Evolutionary conservation across 2,888 invertebrate genomes (phyloP).

Genomic region (Luperina nickerlii): DNA sequence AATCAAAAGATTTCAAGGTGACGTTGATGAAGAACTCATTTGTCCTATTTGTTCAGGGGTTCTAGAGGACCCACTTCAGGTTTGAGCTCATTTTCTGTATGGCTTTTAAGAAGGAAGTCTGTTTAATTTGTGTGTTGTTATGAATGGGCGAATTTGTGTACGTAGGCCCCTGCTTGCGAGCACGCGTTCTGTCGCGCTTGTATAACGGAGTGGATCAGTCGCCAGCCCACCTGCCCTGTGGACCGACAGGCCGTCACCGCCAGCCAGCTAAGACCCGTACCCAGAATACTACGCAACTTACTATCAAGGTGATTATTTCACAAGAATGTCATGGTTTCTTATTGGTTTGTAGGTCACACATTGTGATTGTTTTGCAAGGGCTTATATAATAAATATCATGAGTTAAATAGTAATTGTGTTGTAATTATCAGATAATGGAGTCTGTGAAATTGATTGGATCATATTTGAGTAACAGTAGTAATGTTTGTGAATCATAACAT

Average conservation of each 20-base stretch:
- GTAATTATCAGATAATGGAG: constrained; percentile 42
- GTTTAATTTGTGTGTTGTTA: constrained; percentile 19
- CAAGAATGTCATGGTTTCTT: constrained; percentile 58
- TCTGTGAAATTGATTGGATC: constrained; percentile 33
- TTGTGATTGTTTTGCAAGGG: constrained; percentile 62
- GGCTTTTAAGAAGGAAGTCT: constrained; percentile 23
- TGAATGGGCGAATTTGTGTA: constrained; percentile 48
- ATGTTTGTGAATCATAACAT: constrained; percentile 33
- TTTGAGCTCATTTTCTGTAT: constrained; percentile 78
- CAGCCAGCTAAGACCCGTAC: constrained; percentile 97
- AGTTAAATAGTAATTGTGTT: constrained; percentile 40
- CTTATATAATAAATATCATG: constrained; percentile 65
- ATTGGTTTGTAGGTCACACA: constrained; percentile 71
- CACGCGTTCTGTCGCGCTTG: constrained; percentile 98
- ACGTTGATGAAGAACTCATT: constrained; percentile 98
- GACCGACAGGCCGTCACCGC: constrained; percentile 97
- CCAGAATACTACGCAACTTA: constrained; percentile 97
- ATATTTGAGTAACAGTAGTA: constrained; percentile 29
- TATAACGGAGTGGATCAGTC: constrained; percentile 98
- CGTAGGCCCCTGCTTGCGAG: constrained; percentile 97
- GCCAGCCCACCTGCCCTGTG: constrained; percentile 98
- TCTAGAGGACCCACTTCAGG: constrained; percentile 98
- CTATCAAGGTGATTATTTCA: constrained; percentile 92
- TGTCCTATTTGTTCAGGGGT: constrained; percentile 99
- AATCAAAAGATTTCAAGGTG: constrained; percentile 97